Evolutionary conservation across 2,888 invertebrate genomes (phyloP).

Genomic region (Lochmaea crataegi): DNA sequence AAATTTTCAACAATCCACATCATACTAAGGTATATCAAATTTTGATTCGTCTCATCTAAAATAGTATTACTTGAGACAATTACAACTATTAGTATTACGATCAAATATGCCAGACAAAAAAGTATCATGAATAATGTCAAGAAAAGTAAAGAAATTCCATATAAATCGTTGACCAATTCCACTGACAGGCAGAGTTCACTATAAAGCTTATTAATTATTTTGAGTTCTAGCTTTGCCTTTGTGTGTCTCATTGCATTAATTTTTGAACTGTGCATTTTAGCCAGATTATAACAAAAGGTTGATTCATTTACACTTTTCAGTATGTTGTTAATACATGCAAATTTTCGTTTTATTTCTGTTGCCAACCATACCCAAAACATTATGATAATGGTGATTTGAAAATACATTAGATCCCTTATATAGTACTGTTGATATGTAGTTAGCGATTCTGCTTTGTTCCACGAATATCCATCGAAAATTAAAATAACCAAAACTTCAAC

Average conservation of each 20-base stretch:
- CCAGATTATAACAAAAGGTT: not conserved
- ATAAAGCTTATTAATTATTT: not conserved
- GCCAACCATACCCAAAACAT: slow-evolving; percentile 4
- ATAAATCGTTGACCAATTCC: not conserved
- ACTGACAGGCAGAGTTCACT: not conserved
- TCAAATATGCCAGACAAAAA: not conserved
- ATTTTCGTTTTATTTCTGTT: not conserved
- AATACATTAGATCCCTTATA: slow-evolving; percentile 7
- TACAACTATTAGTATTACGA: not conserved
- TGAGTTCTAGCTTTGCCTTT: not conserved
- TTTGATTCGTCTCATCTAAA: not conserved
- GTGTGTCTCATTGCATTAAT: not conserved
- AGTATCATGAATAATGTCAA: slow-evolving; percentile 4
- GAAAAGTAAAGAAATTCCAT: not conserved
- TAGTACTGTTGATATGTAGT: not conserved
- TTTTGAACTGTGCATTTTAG: not conserved
- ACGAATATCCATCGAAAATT: not conserved
- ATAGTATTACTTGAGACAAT: not conserved
- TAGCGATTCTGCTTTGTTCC: not conserved
- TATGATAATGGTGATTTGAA: not conserved
- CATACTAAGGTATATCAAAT: not conserved
- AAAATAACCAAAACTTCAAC: not conserved
- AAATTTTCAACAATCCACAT: slow-evolving; percentile 14
- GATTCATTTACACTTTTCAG: not conserved
- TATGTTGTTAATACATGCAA: not conserved